phyloP scores from a whole-genome alignment of 1,140 invertebrate genomes.

The Musca vetustissima region DNA sequence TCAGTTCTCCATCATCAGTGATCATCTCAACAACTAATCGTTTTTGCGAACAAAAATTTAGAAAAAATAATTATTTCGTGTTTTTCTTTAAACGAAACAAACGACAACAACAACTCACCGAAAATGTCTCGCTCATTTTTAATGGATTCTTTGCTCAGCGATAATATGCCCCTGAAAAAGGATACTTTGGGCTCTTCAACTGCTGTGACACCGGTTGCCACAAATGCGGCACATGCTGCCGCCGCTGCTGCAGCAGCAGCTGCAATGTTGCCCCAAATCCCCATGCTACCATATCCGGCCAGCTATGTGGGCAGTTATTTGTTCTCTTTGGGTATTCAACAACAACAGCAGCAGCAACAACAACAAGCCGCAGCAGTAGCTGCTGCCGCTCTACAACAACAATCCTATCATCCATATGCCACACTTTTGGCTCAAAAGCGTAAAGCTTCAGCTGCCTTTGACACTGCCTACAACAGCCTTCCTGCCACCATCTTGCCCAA shows the following conservation, averaged over 20 bases:
- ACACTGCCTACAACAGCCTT: constrained; percentile 4
- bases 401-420: constrained; percentile 48
- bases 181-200: constrained; percentile 51
- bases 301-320: constrained; percentile 65
- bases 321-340: constrained; percentile 63
- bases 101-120: not conserved
- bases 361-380: constrained; percentile 30
- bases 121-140: constrained; percentile 75
- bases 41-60: too few relatives aligned
- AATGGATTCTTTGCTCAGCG: constrained; percentile 72
- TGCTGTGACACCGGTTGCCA: constrained; percentile 6
- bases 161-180: constrained; percentile 59
- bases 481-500: not conserved
- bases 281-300: constrained; percentile 63
- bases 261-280: constrained; percentile 56
- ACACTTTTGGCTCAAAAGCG: constrained; percentile 42
- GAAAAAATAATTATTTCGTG: not conserved
- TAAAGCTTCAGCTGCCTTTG: constrained; percentile 34
- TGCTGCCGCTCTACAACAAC: constrained; percentile 54
- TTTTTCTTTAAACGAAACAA: constrained; percentile 2
- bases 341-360: constrained; percentile 51
- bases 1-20: constrained; percentile 43
- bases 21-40: constrained; percentile 35
- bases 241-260: constrained; percentile 51
- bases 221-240: constrained; percentile 42